phyloP scores from a whole-genome alignment of 1,140 invertebrate genomes.

The Diabrotica undecimpunctata region DNA sequence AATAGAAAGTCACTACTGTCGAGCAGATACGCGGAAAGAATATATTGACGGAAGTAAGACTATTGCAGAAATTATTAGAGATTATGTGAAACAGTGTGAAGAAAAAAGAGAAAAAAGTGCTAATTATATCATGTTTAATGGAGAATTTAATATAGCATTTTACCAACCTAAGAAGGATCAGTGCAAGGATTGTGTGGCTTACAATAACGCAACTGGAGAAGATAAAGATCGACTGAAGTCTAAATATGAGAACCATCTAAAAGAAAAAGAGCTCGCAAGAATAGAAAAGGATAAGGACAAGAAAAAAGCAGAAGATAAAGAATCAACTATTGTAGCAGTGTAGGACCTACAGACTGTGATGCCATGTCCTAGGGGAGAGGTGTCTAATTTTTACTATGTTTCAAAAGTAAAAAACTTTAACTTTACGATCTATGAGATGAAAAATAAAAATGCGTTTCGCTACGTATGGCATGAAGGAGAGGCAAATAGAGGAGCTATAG shows the following conservation, averaged over 20 bases:
- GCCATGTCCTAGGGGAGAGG: slow-evolving; percentile 38
- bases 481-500: slow-evolving; percentile 35
- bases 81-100: slow-evolving; percentile 33
- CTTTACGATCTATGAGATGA: slow-evolving; percentile 38
- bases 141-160: neutral
- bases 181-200: neutral
- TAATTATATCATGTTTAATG: neutral
- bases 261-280: neutral
- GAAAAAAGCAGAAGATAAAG: neutral
- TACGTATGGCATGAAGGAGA: slow-evolving; percentile 38
- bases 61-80: slow-evolving; percentile 40
- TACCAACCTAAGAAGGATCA: neutral
- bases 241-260: neutral
- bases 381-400: slow-evolving; percentile 45
- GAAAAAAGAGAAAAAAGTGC: slow-evolving; percentile 25
- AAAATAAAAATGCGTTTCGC: slow-evolving; percentile 32
- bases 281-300: neutral
- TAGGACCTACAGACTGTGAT: slow-evolving; percentile 47
- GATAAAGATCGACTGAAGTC: neutral
- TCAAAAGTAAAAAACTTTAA: slow-evolving; percentile 41
- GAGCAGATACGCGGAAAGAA: slow-evolving; percentile 33
- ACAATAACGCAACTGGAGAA: neutral
- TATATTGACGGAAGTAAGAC: slow-evolving; percentile 43
- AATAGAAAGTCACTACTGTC: slow-evolving; percentile 42
- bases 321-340: neutral